Conservation (phyloP, 2,113 vertebrate genomes). For the Callospermophilus lateralis region DNA sequence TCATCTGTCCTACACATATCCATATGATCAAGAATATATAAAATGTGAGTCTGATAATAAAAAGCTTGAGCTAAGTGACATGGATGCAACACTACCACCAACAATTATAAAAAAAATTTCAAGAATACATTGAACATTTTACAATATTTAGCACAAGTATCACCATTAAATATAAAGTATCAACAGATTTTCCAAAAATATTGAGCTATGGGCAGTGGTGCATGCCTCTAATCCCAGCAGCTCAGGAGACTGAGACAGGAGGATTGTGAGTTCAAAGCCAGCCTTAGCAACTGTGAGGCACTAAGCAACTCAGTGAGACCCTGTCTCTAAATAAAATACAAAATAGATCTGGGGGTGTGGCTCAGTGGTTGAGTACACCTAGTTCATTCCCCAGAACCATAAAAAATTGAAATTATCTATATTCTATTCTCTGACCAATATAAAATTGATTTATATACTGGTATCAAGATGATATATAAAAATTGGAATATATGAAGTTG, state of each 20-base stretch:
- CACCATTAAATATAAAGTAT: neutral
- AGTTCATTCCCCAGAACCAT: no score
- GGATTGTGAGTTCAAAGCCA: no score
- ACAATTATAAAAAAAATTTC: neutral
- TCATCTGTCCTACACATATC: neutral
- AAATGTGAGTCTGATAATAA: neutral
- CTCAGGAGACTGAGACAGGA: no score
- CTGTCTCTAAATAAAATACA: no score
- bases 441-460: neutral
- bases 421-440: neutral
- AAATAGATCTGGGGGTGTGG: no score
- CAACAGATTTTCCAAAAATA: neutral
- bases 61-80: neutral
- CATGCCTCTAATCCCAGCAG: no score
- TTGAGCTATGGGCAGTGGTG: neutral
- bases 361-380: no score
- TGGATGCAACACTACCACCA: neutral
- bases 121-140: neutral
- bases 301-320: no score
- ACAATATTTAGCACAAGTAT: neutral
- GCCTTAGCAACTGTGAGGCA: no score
- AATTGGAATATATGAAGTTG: neutral
- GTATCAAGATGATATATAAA: neutral
- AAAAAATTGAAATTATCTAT: neutral
- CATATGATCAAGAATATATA: neutral